A percentile compares a stretch with the other conserved stretches of the same genome.
Conservation (phyloP, 2,888 invertebrate species). For the Blastobasis lacticolella region DNA sequence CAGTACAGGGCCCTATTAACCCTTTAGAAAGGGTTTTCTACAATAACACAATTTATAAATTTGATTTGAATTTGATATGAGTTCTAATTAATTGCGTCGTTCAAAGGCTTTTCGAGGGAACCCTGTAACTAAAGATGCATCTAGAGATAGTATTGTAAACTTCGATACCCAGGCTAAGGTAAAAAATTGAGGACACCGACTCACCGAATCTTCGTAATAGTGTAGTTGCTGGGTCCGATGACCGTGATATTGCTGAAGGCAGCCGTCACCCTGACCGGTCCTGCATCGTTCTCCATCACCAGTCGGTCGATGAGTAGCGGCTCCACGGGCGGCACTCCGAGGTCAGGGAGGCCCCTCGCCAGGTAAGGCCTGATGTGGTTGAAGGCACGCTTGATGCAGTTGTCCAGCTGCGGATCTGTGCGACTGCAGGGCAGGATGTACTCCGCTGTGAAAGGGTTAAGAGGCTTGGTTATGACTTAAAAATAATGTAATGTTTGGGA, state of each 20-base stretch:
- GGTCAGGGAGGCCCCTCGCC: slow-evolving; percentile 79
- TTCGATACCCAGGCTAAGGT: too few relatives aligned
- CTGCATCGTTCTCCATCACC: slow-evolving; percentile 85
- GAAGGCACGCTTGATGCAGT: slow-evolving; percentile 80
- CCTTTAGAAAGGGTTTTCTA: too few relatives aligned
- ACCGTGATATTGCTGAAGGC: slow-evolving; percentile 84
- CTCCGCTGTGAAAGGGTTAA: slow-evolving; percentile 74
- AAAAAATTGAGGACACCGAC: background rate
- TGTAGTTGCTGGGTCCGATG: slow-evolving; percentile 83
- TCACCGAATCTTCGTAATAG: slow-evolving; percentile 79
- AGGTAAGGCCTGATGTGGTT: slow-evolving; percentile 83
- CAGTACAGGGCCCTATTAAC: too few relatives aligned
- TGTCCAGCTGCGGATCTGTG: slow-evolving; percentile 77
- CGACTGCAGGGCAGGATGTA: slow-evolving; percentile 82
- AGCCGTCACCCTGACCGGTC: slow-evolving; percentile 82
- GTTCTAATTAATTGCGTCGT: too few relatives aligned
- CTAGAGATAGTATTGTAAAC: too few relatives aligned
- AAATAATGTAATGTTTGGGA: background rate
- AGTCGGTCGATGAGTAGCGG: slow-evolving; percentile 81
- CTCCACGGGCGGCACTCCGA: slow-evolving; percentile 84
- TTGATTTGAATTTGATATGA: too few relatives aligned
- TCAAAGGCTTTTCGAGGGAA: too few relatives aligned
- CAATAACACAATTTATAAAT: too few relatives aligned
- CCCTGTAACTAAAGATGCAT: too few relatives aligned
- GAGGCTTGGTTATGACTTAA: background rate